A percentile compares a stretch with the other conserved stretches of the same genome.
These are phyloP conservation scores for Petrocephalus schoutedeni DNA, from an alignment of 2,797 vertebrate species.

Conservation along the genomic window DNA sequence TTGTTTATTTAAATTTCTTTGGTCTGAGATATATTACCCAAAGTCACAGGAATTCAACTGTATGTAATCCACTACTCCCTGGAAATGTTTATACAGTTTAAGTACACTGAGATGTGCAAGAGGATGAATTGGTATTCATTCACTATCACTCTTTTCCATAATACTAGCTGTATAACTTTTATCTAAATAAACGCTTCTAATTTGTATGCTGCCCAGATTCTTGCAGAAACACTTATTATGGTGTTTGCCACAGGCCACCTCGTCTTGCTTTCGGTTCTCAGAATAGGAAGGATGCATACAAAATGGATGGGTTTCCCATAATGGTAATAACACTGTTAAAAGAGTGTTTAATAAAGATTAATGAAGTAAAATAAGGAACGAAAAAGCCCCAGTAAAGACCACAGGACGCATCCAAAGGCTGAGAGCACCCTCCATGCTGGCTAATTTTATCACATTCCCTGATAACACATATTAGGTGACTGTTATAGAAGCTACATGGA, in stretches of 20 bases:
- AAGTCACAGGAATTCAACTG: background rate
- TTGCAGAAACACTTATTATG: background rate
- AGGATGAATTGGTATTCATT: background rate
- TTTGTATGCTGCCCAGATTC: constrained; percentile 13
- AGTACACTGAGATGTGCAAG: background rate
- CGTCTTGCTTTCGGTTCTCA: background rate
- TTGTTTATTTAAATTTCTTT: background rate
- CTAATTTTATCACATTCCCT: background rate
- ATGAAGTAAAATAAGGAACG: background rate
- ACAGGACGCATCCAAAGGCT: background rate
- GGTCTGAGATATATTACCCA: background rate
- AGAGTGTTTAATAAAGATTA: background rate
- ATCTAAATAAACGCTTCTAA: constrained; percentile 11
- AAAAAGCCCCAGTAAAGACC: background rate
- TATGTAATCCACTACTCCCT: background rate
- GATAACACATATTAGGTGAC: background rate
- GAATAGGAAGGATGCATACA: background rate
- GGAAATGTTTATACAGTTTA: constrained; percentile 1
- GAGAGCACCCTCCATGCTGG: background rate
- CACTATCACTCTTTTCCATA: background rate
- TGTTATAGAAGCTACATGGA: background rate
- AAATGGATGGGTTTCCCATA: background rate
- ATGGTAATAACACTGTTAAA: background rate
- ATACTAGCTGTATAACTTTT: background rate
- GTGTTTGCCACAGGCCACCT: background rate